These are phyloP conservation scores for Platanista minor DNA, from an alignment of 2,113 vertebrate genomes.

Conservation along the genomic window DNA sequence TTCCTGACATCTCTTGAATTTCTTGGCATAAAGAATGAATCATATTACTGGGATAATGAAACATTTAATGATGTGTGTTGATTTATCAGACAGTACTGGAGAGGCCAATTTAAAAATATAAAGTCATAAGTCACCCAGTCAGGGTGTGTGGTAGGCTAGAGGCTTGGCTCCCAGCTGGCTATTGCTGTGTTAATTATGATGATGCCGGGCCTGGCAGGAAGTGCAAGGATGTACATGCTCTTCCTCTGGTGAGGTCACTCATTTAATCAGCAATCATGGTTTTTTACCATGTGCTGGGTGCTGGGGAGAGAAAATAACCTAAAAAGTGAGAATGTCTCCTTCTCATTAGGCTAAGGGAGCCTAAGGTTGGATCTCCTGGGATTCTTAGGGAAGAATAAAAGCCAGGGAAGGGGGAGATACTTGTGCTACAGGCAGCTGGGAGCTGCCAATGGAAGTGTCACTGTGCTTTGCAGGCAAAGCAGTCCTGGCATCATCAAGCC, in stretches of 20 bases:
- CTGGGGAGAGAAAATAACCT: neutral
- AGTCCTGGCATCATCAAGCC: neutral
- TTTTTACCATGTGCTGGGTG: neutral
- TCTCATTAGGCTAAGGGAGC: neutral
- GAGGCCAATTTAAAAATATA: slow-evolving; percentile 82
- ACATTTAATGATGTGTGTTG: slow-evolving; percentile 86
- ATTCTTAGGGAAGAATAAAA: neutral
- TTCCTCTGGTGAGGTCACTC: slow-evolving; percentile 25
- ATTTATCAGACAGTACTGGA: slow-evolving; percentile 84
- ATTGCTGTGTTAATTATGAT: slow-evolving; percentile 65
- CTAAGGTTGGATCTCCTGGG: neutral
- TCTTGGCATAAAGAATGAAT: slow-evolving; percentile 81
- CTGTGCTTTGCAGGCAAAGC: neutral
- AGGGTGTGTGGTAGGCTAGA: neutral
- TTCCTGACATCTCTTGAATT: slow-evolving; percentile 69
- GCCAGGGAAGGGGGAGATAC: neutral
- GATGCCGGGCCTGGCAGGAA: slow-evolving; percentile 52
- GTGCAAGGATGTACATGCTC: slow-evolving; percentile 20
- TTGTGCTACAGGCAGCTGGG: neutral
- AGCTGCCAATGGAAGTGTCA: neutral
- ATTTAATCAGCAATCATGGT: slow-evolving; percentile 5
- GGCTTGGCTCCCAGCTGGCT: neutral
- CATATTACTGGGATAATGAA: slow-evolving; percentile 86
- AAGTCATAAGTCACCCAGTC: slow-evolving; percentile 77
- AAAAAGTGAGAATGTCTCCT: neutral